Evolutionary conservation across 1,140 invertebrate genomes (phyloP), one percentile per base, ranked within the genome.

Genomic region (Drosophila murphyi): DNA sequence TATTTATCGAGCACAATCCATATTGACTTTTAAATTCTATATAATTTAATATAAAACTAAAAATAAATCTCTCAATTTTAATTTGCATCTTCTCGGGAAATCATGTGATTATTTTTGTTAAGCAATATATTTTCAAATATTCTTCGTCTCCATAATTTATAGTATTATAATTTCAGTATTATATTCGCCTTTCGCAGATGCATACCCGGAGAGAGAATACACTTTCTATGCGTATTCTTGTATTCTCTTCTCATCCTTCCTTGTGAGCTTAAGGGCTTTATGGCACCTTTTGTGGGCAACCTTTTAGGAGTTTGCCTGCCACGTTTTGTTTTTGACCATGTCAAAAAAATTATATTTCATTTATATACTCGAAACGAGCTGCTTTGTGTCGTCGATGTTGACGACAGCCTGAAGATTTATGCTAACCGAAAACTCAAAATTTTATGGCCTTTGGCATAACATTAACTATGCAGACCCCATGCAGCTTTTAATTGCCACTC

Each of bases 321-420:
- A 60, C 75, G 63, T 69, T 74, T 77, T 70, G 75, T 74, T 63
- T 64, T 37, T 56, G 51, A 10, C 28, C 68, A 79, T 79, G 69
- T 54, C 34, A 77, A 76, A 56, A 43, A 59, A 34, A 47, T 8
- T 45, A 34, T 47, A 59, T 45, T 57, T 43, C 32, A 60, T 67
- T 54, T 74, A 63, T 57, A 37, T 72, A 61, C 69, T 64, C 37
- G 28, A 77, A 76, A 68, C 70, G 65, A 48, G 62, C 59, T 55
- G 61, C 56, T 55, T 72, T 79, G 63, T 71, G 69, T 54, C 54
- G 59, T 75, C 60, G 47, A 70, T 70, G 72, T 51, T 70, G 67
- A 80, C 62, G 82, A 87, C 83, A 74, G 47, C 64, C 20, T 52
- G 54, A 80, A 70, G 80, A 88, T 88, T 89, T 88, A 89, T 77